Base-by-base conservation (phyloP, 53 echinoderm and acorn worm species). In the Echinarachnius parma region DNA sequence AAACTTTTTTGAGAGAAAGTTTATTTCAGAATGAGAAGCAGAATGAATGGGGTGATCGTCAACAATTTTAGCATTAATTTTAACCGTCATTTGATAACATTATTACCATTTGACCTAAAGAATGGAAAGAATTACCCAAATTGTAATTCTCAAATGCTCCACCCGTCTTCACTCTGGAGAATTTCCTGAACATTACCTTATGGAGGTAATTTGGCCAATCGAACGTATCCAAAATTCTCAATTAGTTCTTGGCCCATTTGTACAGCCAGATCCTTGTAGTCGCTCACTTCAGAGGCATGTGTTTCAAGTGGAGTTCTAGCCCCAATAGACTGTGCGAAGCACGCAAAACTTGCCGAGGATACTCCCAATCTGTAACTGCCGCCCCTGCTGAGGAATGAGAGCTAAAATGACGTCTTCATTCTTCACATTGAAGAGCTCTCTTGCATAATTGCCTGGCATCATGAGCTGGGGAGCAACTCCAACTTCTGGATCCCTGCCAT, bases 391-490 rank as follows among this genome's bases (percentile, higher is more conserved):
- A 39, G 42, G 42, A 39, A 39, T 39, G 13, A 68, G 22, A 1
- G 27, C 16, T 10, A 68, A 16, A 10, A 48, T 49, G n/a, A 68
- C 21, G 15, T 76, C 47, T 2, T 3, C 27, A 28, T 76, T 60
- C 28, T 60, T 28, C n/a, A 7, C 35, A 10, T 31, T 5, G 29
- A 78, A 78, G 5, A 78, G 15, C 22, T 78, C 52, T 11, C 65
- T 59, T 9, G 82, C 75, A 59, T 76, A 82, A 48, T 76, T 82
- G 9, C 76, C 82, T 42, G 75, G 82, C 82, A 82, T 82, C 82
- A 82, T 82, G 0, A 76, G 48, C 52, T 53, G 36, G 1, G 82
- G 76, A 3, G 62, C 59, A 61, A 32, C 52, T 81, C 75, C 81
- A 54, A 81, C 11, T 56, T 5, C 13, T 42, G 45, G 5, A 76